These are phyloP conservation scores for Menura novaehollandiae DNA, from an alignment of 2,113 vertebrate genomes.

Conservation along the genomic window DNA sequence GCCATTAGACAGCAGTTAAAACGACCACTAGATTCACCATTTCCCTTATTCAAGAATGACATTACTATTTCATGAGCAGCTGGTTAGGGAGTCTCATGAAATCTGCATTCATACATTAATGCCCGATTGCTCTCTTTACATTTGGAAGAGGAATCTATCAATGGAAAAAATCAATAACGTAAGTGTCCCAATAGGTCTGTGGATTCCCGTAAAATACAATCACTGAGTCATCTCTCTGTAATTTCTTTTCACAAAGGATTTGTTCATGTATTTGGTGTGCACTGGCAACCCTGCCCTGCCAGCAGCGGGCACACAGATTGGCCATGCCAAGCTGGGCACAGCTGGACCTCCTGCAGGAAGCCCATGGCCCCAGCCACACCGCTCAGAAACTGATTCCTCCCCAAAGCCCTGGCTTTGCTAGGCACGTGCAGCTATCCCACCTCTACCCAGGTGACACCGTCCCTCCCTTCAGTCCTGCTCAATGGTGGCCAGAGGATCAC, in stretches of 20 bases:
- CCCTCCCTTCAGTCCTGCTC: not conserved
- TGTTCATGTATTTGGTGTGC: not conserved
- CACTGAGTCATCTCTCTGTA: not conserved
- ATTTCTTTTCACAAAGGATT: not conserved
- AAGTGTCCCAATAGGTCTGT: not conserved
- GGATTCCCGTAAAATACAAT: not conserved
- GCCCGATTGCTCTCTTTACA: not conserved
- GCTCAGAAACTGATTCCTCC: fast-evolving
- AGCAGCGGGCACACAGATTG: not conserved
- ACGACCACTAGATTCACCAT: not conserved
- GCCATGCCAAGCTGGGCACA: not conserved
- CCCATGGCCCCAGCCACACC: not conserved
- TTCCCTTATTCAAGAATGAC: slow-evolving; percentile 29
- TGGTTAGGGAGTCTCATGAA: slow-evolving; percentile 2
- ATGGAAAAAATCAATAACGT: not conserved
- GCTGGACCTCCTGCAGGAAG: not conserved
- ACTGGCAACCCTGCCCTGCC: not conserved
- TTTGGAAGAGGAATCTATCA: not conserved
- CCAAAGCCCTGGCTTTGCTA: not conserved
- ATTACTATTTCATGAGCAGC: slow-evolving; percentile 9
- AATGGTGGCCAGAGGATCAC: not conserved
- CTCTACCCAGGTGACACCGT: not conserved
- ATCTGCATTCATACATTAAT: not conserved
- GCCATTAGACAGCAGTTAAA: not conserved
- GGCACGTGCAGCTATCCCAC: fast-evolving